Evolutionary conservation across 1,140 invertebrate genomes (phyloP), one percentile per base, ranked within the genome.

Genomic region (Drosophila equinoxialis): DNA sequence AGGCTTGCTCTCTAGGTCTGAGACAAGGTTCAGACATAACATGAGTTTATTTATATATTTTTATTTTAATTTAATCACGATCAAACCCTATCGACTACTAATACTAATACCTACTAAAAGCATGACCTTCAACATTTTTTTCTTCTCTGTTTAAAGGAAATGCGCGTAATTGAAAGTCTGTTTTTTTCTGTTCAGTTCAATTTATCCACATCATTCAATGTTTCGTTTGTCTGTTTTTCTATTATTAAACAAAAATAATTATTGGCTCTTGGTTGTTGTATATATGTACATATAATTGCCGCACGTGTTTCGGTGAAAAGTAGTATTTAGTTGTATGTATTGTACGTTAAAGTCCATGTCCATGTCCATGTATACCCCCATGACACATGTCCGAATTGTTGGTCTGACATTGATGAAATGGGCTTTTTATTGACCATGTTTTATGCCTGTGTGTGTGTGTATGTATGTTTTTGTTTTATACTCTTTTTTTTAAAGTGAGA

Each of bases 331-430:
- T 23, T 51, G 17, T 51, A 63, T 64, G 35, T 17, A 62, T 48
- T 63, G 69, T 51, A 51, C 45, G 20, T 51, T 51, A 51, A 23
- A 51, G 45, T 51, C 45, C 45, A 81, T 82, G 77, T 77, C 70
- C 78, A 81, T 79, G 73, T 81, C 66, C 82, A 37, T 13, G 11
- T 39, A 35, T 13, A 61, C 39, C 33, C 51, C 62, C 71, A 74
- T 84, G 60, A 79, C 67, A 86, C 68, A 86, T 78, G 74, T 67
- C 63, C 60, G 45, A 39, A 33, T 74, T 54, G 51, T 66, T 58
- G 37, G 42, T 26, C 80, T 82, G 83, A 86, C 83, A 86, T 79
- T 87, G 83, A 86, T 87, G 79, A 86, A 86, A 87, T 71, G 79
- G 72, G 58, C 79, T 79, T 79, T 77, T 82, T 86, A 83, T 51